Evolutionary conservation across 2,113 vertebrate species (phyloP).

Genomic region (Empidonax traillii): DNA sequence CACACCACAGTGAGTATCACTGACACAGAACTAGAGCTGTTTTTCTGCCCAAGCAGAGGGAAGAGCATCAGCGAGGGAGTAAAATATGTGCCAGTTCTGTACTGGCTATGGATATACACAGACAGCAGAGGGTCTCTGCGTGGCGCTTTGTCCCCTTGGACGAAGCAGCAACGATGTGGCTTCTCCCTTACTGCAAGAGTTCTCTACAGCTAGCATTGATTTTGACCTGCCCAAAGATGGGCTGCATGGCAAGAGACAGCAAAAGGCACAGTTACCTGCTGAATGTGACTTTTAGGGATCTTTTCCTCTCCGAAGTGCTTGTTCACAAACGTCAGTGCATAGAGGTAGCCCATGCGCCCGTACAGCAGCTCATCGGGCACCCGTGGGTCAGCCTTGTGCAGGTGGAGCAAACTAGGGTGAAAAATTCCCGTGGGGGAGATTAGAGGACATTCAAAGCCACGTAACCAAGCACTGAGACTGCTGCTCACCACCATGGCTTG

Average conservation of each 20-base stretch:
- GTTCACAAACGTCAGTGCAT: conserved; percentile 89
- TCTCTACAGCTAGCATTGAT: not conserved
- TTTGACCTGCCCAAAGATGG: not conserved
- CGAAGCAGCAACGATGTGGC: not conserved
- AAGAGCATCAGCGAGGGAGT: not conserved
- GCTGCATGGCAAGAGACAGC: not conserved
- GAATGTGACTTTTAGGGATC: conserved; percentile 87
- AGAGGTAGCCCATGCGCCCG: conserved; percentile 89
- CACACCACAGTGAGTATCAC: not conserved
- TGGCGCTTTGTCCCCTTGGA: not conserved
- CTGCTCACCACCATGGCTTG: not conserved
- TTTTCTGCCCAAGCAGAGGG: not conserved
- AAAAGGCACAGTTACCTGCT: conserved; percentile 80
- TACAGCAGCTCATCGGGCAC: conserved; percentile 92
- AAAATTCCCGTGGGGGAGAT: not conserved
- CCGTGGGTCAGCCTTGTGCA: conserved; percentile 76
- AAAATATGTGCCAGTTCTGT: not conserved
- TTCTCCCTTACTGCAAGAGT: not conserved
- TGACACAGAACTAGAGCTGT: not conserved
- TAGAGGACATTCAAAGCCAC: not conserved
- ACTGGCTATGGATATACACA: not conserved
- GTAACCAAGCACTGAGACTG: not conserved
- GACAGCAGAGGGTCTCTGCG: fast-evolving
- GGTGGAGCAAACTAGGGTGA: conserved; percentile 82
- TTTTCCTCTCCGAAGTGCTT: conserved; percentile 88